phyloP scores from a whole-genome alignment of 2,888 invertebrate species.

The Gasteruption jaculator region DNA sequence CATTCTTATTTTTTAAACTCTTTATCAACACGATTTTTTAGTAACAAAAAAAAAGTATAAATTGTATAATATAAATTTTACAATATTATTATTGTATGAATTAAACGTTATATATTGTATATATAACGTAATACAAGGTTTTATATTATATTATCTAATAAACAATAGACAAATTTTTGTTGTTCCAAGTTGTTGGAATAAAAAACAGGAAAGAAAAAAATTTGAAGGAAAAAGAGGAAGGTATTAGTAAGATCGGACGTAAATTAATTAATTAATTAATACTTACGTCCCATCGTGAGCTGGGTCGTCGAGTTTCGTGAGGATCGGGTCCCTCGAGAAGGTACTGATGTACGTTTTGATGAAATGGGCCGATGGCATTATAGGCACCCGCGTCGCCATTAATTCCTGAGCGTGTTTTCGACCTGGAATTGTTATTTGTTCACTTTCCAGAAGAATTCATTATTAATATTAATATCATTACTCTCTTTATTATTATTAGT shows the following conservation, averaged over 20 bases:
- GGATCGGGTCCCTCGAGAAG: constrained; percentile 82
- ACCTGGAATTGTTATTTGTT: too few species aligned
- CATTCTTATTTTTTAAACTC: constrained; percentile 21
- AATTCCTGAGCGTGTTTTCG: constrained; percentile 71
- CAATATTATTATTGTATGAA: too few species aligned
- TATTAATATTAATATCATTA: neutral
- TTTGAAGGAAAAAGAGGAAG: neutral
- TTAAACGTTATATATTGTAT: too few species aligned
- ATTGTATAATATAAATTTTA: too few species aligned
- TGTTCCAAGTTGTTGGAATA: too few species aligned
- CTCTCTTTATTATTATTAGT: neutral
- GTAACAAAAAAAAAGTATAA: too few species aligned
- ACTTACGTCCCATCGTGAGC: constrained; percentile 24
- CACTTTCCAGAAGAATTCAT: constrained; percentile 2
- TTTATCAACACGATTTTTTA: too few species aligned
- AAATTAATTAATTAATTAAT: constrained; percentile 5
- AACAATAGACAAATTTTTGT: too few species aligned
- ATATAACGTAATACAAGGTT: too few species aligned
- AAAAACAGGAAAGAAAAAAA: too few species aligned
- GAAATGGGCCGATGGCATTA: constrained; percentile 82
- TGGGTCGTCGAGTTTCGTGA: constrained; percentile 53
- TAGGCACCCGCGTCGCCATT: constrained; percentile 63
- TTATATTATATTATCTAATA: too few species aligned
- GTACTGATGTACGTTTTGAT: constrained; percentile 84
- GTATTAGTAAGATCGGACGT: too few species aligned